phyloP scores from a whole-genome alignment of 64 coral and sea anemone genomes.

The Pocillopora verrucosa region DNA sequence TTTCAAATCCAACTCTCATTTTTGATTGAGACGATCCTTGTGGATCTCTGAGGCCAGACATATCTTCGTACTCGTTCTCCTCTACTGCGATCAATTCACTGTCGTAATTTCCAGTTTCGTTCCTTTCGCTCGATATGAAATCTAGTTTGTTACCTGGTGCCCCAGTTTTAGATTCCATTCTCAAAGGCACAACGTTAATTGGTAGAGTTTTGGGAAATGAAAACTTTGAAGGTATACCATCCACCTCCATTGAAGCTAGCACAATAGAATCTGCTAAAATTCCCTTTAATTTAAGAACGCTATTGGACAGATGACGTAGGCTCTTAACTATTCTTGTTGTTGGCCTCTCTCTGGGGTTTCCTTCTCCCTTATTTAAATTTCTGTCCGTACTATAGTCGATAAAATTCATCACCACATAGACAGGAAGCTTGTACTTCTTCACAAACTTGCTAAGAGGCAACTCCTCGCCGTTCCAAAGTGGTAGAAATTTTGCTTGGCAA shows the following conservation, averaged over 20 bases:
- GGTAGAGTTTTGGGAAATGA: conserved; percentile 18
- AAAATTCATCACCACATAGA: background rate
- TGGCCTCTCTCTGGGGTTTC: background rate
- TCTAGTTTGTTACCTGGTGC: too few relatives aligned
- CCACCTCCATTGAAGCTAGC: background rate
- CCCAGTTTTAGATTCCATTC: background rate
- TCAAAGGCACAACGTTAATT: conserved; percentile 8
- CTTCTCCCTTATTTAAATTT: background rate
- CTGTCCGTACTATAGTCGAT: background rate
- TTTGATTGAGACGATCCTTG: background rate
- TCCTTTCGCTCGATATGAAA: background rate
- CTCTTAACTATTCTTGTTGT: background rate
- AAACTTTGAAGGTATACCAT: background rate
- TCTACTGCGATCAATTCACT: background rate
- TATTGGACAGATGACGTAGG: background rate
- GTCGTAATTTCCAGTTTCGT: background rate
- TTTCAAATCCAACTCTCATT: background rate
- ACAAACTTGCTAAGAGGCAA: conserved; percentile 17
- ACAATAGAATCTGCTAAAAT: conserved; percentile 15
- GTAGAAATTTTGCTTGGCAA: conserved; percentile 38
- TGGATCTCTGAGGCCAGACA: background rate
- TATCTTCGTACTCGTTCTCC: conserved; percentile 4
- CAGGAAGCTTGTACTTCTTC: conserved; percentile 38
- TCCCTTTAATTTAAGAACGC: conserved; percentile 23
- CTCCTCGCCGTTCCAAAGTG: conserved; percentile 27